Evolutionary conservation across 2,888 invertebrate genomes (phyloP).

Genomic region (Chorisops tibialis): DNA sequence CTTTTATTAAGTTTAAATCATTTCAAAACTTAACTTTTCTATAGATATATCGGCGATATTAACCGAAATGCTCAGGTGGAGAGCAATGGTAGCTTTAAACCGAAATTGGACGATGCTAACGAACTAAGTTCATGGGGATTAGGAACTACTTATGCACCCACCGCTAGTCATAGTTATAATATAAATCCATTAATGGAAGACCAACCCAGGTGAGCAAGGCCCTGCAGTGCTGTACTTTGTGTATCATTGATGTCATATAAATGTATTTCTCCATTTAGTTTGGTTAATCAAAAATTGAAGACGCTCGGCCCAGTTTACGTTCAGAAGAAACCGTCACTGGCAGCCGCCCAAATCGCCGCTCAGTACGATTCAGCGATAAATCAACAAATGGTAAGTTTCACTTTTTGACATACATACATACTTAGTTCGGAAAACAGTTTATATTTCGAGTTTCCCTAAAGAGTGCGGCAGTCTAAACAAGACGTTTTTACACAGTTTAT

Average conservation of each 20-base stretch:
- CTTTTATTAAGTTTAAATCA: background rate
- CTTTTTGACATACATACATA: background rate
- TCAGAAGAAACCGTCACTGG: slow-evolving; percentile 31
- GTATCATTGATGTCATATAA: background rate
- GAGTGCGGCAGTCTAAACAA: background rate
- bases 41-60: slow-evolving; percentile 59
- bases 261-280: slow-evolving; percentile 18
- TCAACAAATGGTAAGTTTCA: slow-evolving; percentile 36
- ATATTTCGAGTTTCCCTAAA: background rate
- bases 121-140: slow-evolving; percentile 65
- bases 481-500: background rate
- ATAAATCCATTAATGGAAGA: slow-evolving; percentile 44
- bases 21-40: slow-evolving; percentile 12
- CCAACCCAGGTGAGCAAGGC: slow-evolving; percentile 47
- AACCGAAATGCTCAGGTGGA: slow-evolving; percentile 59
- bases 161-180: slow-evolving; percentile 48
- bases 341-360: slow-evolving; percentile 46
- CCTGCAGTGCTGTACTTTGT: too few species aligned
- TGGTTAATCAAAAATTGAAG: slow-evolving; percentile 32
- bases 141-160: slow-evolving; percentile 50
- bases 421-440: background rate
- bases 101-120: slow-evolving; percentile 56
- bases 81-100: slow-evolving; percentile 52
- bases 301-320: slow-evolving; percentile 44
- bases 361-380: slow-evolving; percentile 46